Conservation (phyloP, 2,888 invertebrate species). For the Cylloceria caligata region DNA sequence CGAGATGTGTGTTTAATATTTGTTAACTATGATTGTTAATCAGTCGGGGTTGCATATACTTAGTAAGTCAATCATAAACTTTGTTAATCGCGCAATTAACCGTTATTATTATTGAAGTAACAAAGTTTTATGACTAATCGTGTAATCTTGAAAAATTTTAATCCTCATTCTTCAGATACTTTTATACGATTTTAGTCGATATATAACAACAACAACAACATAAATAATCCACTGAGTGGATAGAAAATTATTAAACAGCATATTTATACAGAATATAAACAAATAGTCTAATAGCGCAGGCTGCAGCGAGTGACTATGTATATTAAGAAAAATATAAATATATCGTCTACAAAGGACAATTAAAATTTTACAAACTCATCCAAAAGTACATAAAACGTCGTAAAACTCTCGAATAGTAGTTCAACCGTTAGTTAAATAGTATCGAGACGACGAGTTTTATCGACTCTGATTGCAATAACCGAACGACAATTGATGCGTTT, state of each 20-base stretch:
- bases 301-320: constrained; percentile 6
- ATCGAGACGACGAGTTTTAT: neutral
- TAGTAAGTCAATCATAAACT: no score
- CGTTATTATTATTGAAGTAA: neutral
- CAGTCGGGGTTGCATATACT: neutral
- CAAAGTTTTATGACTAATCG: neutral
- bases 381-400: neutral
- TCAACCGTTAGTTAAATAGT: neutral
- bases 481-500: no score
- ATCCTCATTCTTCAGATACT: constrained; percentile 39
- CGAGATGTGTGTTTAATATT: neutral
- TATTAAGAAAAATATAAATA: neutral
- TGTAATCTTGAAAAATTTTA: constrained; percentile 17
- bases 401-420: neutral
- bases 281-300: neutral
- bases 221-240: neutral
- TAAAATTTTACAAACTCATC: neutral
- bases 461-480: neutral
- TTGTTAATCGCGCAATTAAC: neutral
- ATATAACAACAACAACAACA: neutral
- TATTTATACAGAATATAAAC: constrained; percentile 9
- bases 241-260: constrained; percentile 8
- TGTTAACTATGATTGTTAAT: neutral
- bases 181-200: constrained; percentile 39
- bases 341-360: neutral